These are phyloP conservation scores for Chymomyza amoena DNA, from an alignment of 2,888 invertebrate genomes.

Conservation along the genomic window DNA sequence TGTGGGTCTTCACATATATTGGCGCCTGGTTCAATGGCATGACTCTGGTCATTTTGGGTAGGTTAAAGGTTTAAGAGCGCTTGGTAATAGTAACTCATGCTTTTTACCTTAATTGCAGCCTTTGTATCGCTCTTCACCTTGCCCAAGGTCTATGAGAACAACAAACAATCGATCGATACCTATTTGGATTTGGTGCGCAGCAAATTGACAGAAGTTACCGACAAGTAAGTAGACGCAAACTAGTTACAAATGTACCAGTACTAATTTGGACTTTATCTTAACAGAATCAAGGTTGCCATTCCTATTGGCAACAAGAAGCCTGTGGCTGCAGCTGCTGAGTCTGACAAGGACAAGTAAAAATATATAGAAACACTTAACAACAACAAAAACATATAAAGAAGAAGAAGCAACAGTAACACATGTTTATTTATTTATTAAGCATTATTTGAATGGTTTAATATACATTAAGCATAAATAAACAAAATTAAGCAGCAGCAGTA, in stretches of 20 bases:
- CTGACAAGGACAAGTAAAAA: slow-evolving; percentile 90
- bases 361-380: slow-evolving; percentile 41
- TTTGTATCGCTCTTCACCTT: slow-evolving; percentile 95
- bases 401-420: slow-evolving; percentile 27
- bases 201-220: slow-evolving; percentile 92
- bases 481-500: slow-evolving; percentile 27
- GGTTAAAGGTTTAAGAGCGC: neutral
- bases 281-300: slow-evolving; percentile 91
- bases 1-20: slow-evolving; percentile 98
- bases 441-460: slow-evolving; percentile 69
- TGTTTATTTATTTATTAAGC: slow-evolving; percentile 72
- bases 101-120: slow-evolving; percentile 81
- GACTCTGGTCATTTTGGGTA: slow-evolving; percentile 97
- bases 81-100: neutral
- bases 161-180: slow-evolving; percentile 95
- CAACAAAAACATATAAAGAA: slow-evolving; percentile 31
- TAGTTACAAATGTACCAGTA: slow-evolving; percentile 3
- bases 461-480: slow-evolving; percentile 57
- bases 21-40: slow-evolving; percentile 99
- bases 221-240: slow-evolving; percentile 84
- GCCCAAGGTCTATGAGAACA: slow-evolving; percentile 97
- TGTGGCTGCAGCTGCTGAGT: slow-evolving; percentile 80
- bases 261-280: slow-evolving; percentile 53
- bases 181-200: slow-evolving; percentile 92
- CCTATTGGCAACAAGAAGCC: slow-evolving; percentile 93